Evolutionary conservation across 2,797 vertebrate species (phyloP), one percentile per base, ranked within the genome.

Genomic region (Cossypha dichroa): DNA sequence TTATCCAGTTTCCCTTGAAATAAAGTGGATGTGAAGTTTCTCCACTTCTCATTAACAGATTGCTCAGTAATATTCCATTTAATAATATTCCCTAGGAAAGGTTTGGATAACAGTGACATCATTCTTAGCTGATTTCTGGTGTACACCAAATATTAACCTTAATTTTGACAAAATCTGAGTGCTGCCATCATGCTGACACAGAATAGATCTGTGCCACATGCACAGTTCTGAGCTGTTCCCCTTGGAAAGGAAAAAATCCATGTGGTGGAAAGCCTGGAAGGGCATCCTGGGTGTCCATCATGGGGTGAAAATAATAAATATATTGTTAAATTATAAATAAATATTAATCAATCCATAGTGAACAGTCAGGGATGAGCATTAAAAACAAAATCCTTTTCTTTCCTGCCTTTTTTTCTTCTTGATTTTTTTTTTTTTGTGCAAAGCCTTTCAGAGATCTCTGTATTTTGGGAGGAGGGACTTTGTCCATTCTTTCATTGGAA

Each of bases 401-500:
- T 75, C n/a, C n/a, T 93, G n/a, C 51, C 11, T 25, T 15, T 31
- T 38, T 34, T 54, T 19, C 9, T 55, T 34, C 8, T 34, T 34
- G 33, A 34, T 15, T 31, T 38, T 34, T 25, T 15, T 38, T 34
- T 25, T 66, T 87, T 55, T 31, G 34, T 60, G 38, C 13, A 34
- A 58, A 34, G 10, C 33, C 22, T 73, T 34, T 73, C 9, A 5
- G 55, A 40, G 69, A 1, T 54, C 51, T 26, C 0, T 18, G 21
- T 13, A 2, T 41, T n/a, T 36, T 21, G 8, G 2, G 48, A 13
- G 21, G 9, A 13, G 21, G 10, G 15, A 5, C 10, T 43, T 66
- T 9, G 13, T 63, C 68, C 31, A 0, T 34, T 46, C n/a, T 38
- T 40, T n/a, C 15, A 0, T 0, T 29, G 29, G 10, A 38, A 41